Base-by-base conservation (phyloP, 2,888 invertebrate species). In the Eristalinus sepulchralis region DNA sequence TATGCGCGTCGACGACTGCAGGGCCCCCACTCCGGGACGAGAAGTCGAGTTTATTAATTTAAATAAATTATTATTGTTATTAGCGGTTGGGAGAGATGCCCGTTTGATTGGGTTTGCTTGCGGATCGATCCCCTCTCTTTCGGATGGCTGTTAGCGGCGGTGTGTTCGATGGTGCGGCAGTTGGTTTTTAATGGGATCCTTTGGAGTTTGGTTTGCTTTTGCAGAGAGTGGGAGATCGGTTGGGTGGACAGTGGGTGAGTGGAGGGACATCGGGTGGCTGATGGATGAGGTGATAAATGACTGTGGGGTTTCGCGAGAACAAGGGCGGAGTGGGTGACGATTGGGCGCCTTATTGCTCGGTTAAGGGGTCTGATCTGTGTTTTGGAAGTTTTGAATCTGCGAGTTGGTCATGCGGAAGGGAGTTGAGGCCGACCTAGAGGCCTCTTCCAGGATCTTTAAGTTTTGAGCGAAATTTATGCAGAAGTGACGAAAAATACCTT, bases 41-140 rank as follows among this genome's bases (percentile, higher is more conserved):
- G n/a, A n/a, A 68, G 62, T n/a, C 33, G 20, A 64, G 72, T 60
- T 71, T 79, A 86, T 78, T 82, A 66, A 86, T 81, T 85, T 68
- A 81, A 81, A 86, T 75, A 78, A 75, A 75, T 79, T 79, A 71
- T 73, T 70, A 67, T 75, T 66, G 60, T 78, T 79, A 62, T 82
- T 82, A 82, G 63, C 57, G 53, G 72, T 36, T 13, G 34, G 34
- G 57, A 66, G 53, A 75, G 77, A 80, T 77, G 77, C 6, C 67
- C 59, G 60, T 66, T 77, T 77, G 47, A 72, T 64, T 66, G 36
- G 59, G 47, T 47, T 17, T 13, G 13, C 39, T 47, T 17, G 17
- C 3, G 17, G 1, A n/a, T 2, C 39, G 39, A 13, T 47, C 6
- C 39, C 5, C 39, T 34, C 27, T 67, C 4, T 72, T 27, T 27